Base-by-base conservation (phyloP, 2,888 invertebrate genomes). In the Nasonia oneida region DNA sequence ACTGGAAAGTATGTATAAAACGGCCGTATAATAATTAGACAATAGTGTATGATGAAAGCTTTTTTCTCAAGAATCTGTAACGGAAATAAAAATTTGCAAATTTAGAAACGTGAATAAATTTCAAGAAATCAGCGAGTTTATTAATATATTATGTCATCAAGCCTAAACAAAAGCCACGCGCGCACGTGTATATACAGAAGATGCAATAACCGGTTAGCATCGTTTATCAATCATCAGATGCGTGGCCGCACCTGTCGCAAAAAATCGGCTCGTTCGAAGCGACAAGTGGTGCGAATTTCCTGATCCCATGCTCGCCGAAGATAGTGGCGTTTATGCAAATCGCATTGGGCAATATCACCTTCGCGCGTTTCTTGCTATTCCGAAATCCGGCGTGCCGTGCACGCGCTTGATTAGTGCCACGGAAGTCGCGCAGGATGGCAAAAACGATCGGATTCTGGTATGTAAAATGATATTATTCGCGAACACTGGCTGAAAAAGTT, bases 141-240 rank as follows among this genome's bases (percentile, higher is more conserved):
- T 61, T 61, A 61, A 23, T 61, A 61, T 61, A 61, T 61, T 61
- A n/a, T n/a, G n/a, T 23, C 23, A 61, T 61, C 8, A 8, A 18
- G 18, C 10, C 67, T 3, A 29, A 67, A 23, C 10, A 67, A 67
- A 67, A 29, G 33, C 5, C 29, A 12, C 10, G 3, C 29, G 15
- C 64, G 15, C 64, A 53, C 53, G 18, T 53, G 18, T 53, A 18
- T 15, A 18, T 15, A 33, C 1, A 50, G 33, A 15, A 6, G 39
- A 75, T 53, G 50, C 75, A 76, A 33, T 33, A 53, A 76, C n/a
- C 37, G 57, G 33, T 57, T 76, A 76, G 37, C n/a, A 57, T 18
- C 53, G 57, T 14, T 12, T 8, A 73, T 42, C n/a, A 42, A 42
- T 47, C 73, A 2, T 3, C 67, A 0, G 29, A 37, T 0, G 33